phyloP scores from a whole-genome alignment of 2,113 vertebrate genomes.

The Chitala chitala region DNA sequence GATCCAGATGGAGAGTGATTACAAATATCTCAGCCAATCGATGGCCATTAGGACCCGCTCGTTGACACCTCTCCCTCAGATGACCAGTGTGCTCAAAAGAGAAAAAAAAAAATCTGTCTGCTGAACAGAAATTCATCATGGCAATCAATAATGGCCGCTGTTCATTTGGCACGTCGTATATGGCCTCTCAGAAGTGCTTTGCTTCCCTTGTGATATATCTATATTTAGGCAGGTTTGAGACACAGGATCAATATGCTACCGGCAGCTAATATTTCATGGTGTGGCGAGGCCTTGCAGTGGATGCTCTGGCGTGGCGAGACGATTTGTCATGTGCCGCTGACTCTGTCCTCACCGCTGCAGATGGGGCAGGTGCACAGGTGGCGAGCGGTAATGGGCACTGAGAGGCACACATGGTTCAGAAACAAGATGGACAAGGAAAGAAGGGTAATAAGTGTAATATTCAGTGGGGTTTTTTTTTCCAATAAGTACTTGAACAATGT shows the following conservation, averaged over 20 bases:
- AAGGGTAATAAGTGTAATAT: too few species aligned
- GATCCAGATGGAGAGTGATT: constrained; percentile 52
- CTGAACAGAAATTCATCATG: constrained; percentile 46
- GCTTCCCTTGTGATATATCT: constrained; percentile 45
- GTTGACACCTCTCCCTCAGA: constrained; percentile 42
- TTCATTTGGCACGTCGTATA: constrained; percentile 37
- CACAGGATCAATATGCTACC: constrained; percentile 49
- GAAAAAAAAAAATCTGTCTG: constrained; percentile 34
- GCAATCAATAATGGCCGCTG: constrained; percentile 41
- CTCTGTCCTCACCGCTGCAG: not conserved
- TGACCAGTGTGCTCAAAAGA: constrained; percentile 6
- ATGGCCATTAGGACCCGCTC: constrained; percentile 41
- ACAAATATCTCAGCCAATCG: constrained; percentile 50
- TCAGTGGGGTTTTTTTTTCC: too few species aligned
- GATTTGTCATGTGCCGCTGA: constrained; percentile 16
- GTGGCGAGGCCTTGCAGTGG: constrained; percentile 30
- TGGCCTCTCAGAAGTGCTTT: constrained; percentile 32
- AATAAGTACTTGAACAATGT: too few species aligned
- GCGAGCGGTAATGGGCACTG: constrained; percentile 34
- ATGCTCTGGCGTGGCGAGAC: constrained; percentile 22
- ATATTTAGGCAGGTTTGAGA: constrained; percentile 46
- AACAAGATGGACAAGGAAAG: not conserved
- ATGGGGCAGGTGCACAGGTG: constrained; percentile 13
- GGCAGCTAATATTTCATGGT: constrained; percentile 54
- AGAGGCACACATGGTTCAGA: not conserved